phyloP scores from a whole-genome alignment of 2,113 vertebrate genomes.

The Misgurnus anguillicaudatus region DNA sequence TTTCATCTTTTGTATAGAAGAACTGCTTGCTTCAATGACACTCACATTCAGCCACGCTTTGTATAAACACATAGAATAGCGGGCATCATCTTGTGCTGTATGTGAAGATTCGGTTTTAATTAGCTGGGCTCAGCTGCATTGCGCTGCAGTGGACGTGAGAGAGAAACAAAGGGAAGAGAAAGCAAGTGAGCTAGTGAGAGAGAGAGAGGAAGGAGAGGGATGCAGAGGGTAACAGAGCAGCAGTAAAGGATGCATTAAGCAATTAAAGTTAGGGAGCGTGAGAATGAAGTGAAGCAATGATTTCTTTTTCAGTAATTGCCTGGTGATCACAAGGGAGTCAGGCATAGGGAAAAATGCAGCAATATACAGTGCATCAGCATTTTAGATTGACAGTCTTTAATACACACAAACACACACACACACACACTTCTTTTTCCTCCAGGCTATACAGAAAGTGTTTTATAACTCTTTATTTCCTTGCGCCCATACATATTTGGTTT shows the following conservation, averaged over 20 bases:
- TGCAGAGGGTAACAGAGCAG: slow-evolving; percentile 57
- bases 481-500: neutral
- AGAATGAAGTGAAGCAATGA: slow-evolving; percentile 77
- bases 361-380: slow-evolving; percentile 77
- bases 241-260: slow-evolving; percentile 85
- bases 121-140: slow-evolving; percentile 59
- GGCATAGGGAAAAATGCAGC: slow-evolving; percentile 49
- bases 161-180: slow-evolving; percentile 40
- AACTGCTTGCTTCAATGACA: slow-evolving; percentile 23
- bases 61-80: slow-evolving; percentile 18
- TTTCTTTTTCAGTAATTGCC: slow-evolving; percentile 84
- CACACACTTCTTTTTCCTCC: neutral
- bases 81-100: slow-evolving; percentile 51
- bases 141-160: slow-evolving; percentile 62
- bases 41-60: slow-evolving; percentile 10
- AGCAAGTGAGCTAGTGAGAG: slow-evolving; percentile 62
- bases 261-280: slow-evolving; percentile 83
- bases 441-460: neutral
- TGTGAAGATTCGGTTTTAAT: slow-evolving; percentile 67
- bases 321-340: slow-evolving; percentile 81
- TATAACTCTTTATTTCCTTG: neutral
- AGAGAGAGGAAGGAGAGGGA: slow-evolving; percentile 5
- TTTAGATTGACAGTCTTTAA: slow-evolving; percentile 66
- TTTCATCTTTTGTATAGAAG: slow-evolving; percentile 17
- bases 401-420: slow-evolving; percentile 44